Conservation (phyloP, 2,797 vertebrate species). For the Danio albolineatus region DNA sequence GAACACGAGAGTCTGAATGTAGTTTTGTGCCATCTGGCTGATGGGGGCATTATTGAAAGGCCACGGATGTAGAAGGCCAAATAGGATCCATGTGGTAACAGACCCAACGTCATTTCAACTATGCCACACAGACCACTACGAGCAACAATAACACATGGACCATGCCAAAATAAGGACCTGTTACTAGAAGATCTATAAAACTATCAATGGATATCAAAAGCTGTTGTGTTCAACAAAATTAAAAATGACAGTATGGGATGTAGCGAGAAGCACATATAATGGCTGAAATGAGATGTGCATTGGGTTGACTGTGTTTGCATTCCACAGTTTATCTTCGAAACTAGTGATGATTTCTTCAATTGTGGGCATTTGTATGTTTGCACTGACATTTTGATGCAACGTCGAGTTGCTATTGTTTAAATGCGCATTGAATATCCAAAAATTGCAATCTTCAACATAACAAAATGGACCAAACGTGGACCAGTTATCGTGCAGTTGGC, state of each 20-base stretch:
- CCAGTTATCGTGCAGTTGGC: not conserved
- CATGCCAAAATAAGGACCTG: not conserved
- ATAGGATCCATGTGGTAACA: constrained; percentile 30
- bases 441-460: not conserved
- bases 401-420: constrained; percentile 51
- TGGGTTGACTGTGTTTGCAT: not conserved
- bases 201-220: not conserved
- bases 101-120: constrained; percentile 14
- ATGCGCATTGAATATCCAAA: constrained; percentile 33
- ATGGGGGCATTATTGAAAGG: constrained; percentile 1
- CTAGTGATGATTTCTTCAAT: not conserved
- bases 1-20: not conserved
- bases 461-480: not conserved
- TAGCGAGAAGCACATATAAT: not conserved
- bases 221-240: constrained; percentile 11
- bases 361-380: constrained; percentile 19
- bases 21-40: not conserved
- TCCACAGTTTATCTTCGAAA: constrained; percentile 5
- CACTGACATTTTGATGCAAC: constrained; percentile 31
- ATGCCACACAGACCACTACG: constrained; percentile 16
- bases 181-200: not conserved
- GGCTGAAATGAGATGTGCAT: constrained; percentile 29
- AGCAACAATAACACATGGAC: constrained; percentile 9
- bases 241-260: constrained; percentile 14
- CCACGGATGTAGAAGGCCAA: constrained; percentile 20